Conservation (phyloP, 2,888 invertebrate genomes). For the Platycnemis pennipes region DNA sequence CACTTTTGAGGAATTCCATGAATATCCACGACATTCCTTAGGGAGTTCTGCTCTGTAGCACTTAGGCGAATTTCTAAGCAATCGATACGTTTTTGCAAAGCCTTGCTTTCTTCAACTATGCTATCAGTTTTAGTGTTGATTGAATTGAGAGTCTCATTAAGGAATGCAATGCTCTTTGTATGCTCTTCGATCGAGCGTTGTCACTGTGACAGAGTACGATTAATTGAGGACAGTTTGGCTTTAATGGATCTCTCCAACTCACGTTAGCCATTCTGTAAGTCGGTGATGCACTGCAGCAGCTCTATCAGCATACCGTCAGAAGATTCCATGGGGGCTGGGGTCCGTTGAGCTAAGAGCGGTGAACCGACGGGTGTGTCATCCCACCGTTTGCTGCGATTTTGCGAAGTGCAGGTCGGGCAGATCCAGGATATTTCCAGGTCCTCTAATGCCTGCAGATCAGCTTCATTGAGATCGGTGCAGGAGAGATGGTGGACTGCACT, state of each 20-base stretch:
- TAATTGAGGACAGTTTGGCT: no score
- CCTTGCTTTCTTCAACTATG: no score
- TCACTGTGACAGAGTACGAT: background rate
- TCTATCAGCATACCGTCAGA: no score
- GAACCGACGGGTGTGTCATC: background rate
- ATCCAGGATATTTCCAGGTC: background rate
- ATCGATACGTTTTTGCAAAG: background rate
- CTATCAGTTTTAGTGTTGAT: no score
- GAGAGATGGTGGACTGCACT: background rate
- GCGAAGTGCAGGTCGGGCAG: background rate
- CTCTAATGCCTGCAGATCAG: background rate
- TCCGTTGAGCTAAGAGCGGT: background rate
- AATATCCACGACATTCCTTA: no score
- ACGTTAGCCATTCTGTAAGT: background rate
- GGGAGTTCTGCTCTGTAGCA: background rate
- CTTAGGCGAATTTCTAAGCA: background rate
- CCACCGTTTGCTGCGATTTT: background rate
- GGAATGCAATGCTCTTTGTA: no score
- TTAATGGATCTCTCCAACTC: background rate
- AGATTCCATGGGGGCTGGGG: no score
- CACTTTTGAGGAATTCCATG: background rate
- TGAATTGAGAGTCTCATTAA: no score
- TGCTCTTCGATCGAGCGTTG: background rate
- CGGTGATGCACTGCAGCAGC: no score
- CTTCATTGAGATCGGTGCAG: background rate